These are phyloP conservation scores for Aptenodytes patagonicus DNA, from an alignment of 2,113 vertebrate species.

Conservation along the genomic window DNA sequence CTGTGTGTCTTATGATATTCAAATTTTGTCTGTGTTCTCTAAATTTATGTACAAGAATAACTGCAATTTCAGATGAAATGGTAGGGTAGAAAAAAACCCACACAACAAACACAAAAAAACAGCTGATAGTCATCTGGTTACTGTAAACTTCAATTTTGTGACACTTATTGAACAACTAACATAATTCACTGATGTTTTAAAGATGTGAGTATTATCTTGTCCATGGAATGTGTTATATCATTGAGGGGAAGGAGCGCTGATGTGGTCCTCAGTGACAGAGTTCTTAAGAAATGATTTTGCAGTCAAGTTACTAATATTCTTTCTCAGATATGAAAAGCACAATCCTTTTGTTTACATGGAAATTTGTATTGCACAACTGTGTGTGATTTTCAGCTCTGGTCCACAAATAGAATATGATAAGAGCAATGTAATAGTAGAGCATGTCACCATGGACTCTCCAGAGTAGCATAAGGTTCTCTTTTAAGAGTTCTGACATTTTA, in stretches of 20 bases:
- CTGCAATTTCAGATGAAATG: not conserved
- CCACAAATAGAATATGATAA: not conserved
- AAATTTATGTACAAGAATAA: not conserved
- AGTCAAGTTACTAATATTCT: not conserved
- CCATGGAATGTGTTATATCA: not conserved
- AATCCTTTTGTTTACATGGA: not conserved
- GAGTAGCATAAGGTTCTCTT: not conserved
- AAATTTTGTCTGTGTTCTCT: not conserved
- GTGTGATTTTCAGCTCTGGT: not conserved
- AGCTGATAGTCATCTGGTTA: not conserved
- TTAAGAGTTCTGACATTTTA: not conserved
- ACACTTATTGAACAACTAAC: not conserved
- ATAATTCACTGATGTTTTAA: not conserved
- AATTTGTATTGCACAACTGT: not conserved
- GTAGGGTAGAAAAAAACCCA: not conserved
- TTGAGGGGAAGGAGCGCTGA: not conserved
- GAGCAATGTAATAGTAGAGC: not conserved
- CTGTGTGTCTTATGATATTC: not conserved
- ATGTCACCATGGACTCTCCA: not conserved
- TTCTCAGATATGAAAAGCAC: not conserved
- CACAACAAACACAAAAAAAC: not conserved
- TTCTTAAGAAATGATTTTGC: not conserved
- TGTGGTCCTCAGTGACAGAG: not conserved
- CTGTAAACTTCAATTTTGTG: not conserved
- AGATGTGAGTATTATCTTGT: not conserved